These are phyloP conservation scores for Drosophila fungiperda DNA, from an alignment of 2,888 invertebrate genomes.

Conservation along the genomic window DNA sequence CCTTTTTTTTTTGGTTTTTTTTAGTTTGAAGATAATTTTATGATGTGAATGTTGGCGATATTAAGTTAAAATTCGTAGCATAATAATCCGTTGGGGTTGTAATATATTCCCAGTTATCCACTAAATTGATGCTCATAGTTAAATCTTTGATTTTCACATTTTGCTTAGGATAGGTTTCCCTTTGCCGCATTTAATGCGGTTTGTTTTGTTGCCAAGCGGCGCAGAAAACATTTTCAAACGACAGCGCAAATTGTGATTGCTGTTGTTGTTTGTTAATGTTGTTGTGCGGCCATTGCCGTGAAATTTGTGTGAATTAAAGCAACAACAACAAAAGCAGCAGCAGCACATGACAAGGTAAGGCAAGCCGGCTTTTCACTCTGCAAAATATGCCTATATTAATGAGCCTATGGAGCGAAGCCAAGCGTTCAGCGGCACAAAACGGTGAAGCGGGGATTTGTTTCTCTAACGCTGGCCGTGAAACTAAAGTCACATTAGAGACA, in stretches of 20 bases:
- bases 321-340: conserved; percentile 37
- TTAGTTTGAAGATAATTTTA: neutral
- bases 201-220: conserved; percentile 61
- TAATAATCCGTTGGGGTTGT: too few species aligned
- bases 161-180: conserved; percentile 39
- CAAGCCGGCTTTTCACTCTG: conserved; percentile 69
- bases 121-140: neutral
- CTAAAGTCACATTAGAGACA: conserved; percentile 25
- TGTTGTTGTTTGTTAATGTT: conserved; percentile 23
- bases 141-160: conserved; percentile 20
- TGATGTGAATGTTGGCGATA: neutral
- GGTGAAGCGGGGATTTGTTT: conserved; percentile 8
- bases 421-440: neutral
- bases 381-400: conserved; percentile 73
- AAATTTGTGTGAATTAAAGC: conserved; percentile 77
- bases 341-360: conserved; percentile 66
- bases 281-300: conserved; percentile 69
- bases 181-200: conserved; percentile 30
- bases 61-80: too few species aligned
- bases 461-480: conserved; percentile 68
- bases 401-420: conserved; percentile 6
- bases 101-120: neutral
- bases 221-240: conserved; percentile 65
- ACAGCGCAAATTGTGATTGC: conserved; percentile 58
- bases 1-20: neutral